phyloP scores from a whole-genome alignment of 2,888 invertebrate species.

The Sphinx pinastri region DNA sequence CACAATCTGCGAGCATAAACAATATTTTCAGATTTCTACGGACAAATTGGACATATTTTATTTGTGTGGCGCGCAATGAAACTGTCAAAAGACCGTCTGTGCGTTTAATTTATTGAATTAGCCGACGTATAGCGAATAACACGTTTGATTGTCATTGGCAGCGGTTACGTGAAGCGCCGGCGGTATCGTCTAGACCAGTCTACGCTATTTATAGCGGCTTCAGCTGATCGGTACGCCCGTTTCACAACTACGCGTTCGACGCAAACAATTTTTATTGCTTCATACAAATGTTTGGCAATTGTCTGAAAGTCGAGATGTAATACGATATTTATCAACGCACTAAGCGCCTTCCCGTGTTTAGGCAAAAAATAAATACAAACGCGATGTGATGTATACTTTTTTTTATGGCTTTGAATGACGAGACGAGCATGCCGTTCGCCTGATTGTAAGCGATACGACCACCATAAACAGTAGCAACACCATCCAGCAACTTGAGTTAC shows the following conservation, averaged over 20 bases:
- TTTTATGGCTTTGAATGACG: too few relatives aligned
- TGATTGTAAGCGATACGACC: too few relatives aligned
- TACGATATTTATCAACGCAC: not conserved
- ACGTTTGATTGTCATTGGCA: slow-evolving; percentile 54
- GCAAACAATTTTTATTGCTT: slow-evolving; percentile 20
- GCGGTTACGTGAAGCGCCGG: slow-evolving; percentile 38
- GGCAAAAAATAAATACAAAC: not conserved
- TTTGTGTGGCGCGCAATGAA: slow-evolving; percentile 26
- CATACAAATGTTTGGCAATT: slow-evolving; percentile 24
- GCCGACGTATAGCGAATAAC: slow-evolving; percentile 36
- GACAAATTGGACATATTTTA: slow-evolving; percentile 30
- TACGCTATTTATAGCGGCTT: slow-evolving; percentile 44
- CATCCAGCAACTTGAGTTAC: too few relatives aligned
- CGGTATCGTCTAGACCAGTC: slow-evolving; percentile 49
- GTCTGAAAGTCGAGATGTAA: slow-evolving; percentile 22
- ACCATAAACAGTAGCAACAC: too few relatives aligned
- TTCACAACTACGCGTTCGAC: slow-evolving; percentile 8
- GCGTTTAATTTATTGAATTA: slow-evolving; percentile 37
- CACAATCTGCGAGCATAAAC: slow-evolving; percentile 15
- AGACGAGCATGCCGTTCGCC: too few relatives aligned
- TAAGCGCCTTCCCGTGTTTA: not conserved
- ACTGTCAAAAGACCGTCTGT: slow-evolving; percentile 35
- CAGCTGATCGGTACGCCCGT: slow-evolving; percentile 34
- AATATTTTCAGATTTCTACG: slow-evolving; percentile 31
- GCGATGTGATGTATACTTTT: too few relatives aligned